Evolutionary conservation across 2,888 invertebrate species (phyloP).

Genomic region (Erebia ligea): DNA sequence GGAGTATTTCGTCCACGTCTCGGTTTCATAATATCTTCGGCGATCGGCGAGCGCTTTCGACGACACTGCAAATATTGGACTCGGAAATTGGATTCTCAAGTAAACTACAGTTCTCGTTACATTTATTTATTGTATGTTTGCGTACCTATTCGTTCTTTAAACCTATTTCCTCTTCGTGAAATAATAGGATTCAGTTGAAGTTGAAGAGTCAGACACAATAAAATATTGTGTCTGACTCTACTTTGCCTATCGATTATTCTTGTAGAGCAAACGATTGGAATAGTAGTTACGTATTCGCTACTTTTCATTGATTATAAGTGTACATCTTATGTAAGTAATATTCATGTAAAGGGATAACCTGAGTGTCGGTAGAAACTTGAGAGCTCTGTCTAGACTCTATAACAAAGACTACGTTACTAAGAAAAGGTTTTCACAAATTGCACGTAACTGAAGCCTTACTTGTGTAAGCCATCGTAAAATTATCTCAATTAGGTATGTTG

Average conservation of each 20-base stretch:
- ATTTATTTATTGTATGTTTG: constrained; percentile 15
- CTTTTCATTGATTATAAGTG: no score
- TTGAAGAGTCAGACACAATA: no score
- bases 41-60: constrained; percentile 32
- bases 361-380: no score
- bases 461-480: no score
- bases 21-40: constrained; percentile 37
- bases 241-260: background rate
- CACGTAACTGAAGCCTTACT: no score
- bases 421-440: no score
- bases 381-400: no score
- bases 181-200: background rate
- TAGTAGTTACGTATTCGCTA: no score
- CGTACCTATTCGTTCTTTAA: background rate
- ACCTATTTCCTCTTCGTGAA: background rate
- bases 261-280: background rate
- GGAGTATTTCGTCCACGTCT: constrained; percentile 38
- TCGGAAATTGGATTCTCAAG: constrained; percentile 37
- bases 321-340: no score
- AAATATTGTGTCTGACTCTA: background rate
- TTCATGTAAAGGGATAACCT: no score
- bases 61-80: constrained; percentile 39
- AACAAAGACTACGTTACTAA: no score
- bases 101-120: constrained; percentile 14
- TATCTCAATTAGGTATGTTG: no score